These are phyloP conservation scores for Actenoides hombroni DNA, from an alignment of 2,113 vertebrate genomes.

Conservation along the genomic window DNA sequence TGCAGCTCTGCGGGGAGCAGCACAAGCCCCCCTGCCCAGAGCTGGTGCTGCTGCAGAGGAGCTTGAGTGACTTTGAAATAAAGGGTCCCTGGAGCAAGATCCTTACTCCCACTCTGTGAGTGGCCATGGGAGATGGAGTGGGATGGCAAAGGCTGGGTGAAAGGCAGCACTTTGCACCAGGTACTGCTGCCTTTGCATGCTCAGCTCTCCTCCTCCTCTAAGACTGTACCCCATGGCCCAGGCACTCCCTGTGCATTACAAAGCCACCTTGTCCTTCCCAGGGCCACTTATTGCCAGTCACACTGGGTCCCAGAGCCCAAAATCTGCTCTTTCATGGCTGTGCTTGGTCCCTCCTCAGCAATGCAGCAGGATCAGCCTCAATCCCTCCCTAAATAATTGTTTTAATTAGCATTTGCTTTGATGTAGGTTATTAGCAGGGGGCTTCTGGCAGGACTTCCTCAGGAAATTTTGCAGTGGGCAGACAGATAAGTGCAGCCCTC, in stretches of 20 bases:
- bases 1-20: background rate
- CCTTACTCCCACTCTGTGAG: background rate
- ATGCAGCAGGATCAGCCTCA: background rate
- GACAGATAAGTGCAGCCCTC: background rate
- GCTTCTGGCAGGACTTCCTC: constrained; percentile 7
- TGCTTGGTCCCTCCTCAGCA: background rate
- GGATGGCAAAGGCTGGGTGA: background rate
- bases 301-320: background rate
- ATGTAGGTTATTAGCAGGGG: constrained; percentile 5
- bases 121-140: rapidly evolving
- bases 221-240: background rate
- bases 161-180: background rate
- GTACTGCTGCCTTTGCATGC: background rate
- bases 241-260: background rate
- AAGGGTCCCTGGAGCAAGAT: background rate
- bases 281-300: background rate
- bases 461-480: background rate
- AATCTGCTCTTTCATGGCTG: background rate
- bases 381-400: constrained; percentile 10
- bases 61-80: background rate
- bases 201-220: background rate
- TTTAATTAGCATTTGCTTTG: constrained; percentile 24
- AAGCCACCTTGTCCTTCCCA: background rate
- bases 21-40: background rate
- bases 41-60: background rate